Evolutionary conservation across 2,113 vertebrate species (phyloP).

Genomic region (Scomber japonicus): DNA sequence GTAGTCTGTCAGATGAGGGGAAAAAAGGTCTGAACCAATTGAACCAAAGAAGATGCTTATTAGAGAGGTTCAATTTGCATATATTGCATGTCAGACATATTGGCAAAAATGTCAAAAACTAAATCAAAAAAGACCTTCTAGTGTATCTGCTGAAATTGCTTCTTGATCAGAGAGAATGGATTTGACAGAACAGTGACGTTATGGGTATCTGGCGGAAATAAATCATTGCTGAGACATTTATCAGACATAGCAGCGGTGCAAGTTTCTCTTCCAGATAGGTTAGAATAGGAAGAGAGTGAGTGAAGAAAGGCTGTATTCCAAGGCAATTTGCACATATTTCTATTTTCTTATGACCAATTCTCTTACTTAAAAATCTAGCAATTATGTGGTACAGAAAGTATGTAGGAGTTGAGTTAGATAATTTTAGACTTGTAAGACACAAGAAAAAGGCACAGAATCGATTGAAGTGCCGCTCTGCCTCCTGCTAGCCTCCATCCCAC

Average conservation of each 20-base stretch:
- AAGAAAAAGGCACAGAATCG: not conserved
- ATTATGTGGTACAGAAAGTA: not conserved
- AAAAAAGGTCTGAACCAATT: conserved; percentile 62
- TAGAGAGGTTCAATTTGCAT: conserved; percentile 77
- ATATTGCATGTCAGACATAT: conserved; percentile 72
- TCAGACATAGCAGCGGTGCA: conserved; percentile 48
- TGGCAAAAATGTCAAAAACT: conserved; percentile 77
- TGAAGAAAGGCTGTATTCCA: not conserved
- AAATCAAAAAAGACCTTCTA: conserved; percentile 66
- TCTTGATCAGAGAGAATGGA: conserved; percentile 69
- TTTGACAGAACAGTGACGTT: conserved; percentile 70
- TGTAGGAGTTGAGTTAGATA: not conserved
- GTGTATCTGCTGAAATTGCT: conserved; percentile 72
- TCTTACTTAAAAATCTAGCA: not conserved
- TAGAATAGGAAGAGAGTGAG: not conserved
- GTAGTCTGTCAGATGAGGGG: conserved; percentile 54
- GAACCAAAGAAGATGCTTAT: conserved; percentile 75
- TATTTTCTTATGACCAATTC: conserved; percentile 1
- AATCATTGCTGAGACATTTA: conserved; percentile 65
- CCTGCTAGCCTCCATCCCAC: conserved; percentile 22
- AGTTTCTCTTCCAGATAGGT: conserved; percentile 3
- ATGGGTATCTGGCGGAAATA: conserved; percentile 61
- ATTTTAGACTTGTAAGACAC: not conserved
- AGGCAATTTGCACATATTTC: conserved; percentile 17
- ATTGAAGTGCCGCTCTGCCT: conserved; percentile 17